phyloP scores from a whole-genome alignment of 2,888 invertebrate genomes.

The Cheilosia impressa region DNA sequence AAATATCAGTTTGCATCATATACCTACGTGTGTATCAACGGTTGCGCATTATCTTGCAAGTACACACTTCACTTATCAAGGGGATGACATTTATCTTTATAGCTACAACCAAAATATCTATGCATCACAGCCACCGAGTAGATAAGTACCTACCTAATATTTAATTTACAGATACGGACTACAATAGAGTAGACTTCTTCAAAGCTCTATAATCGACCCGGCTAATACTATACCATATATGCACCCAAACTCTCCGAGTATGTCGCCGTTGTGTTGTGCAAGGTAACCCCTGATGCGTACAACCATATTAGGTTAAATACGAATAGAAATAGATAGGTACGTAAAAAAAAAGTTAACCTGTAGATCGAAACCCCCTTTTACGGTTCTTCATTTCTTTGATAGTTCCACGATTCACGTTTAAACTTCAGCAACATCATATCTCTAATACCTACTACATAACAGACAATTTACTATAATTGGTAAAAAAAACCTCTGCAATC shows the following conservation, averaged over 20 bases:
- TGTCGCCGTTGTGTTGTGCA: slow-evolving; percentile 51
- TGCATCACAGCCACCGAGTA: not conserved
- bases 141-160: too few relatives aligned
- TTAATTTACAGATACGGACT: too few relatives aligned
- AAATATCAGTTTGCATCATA: too few relatives aligned
- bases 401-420: slow-evolving; percentile 9
- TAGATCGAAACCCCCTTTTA: slow-evolving; percentile 64
- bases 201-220: slow-evolving; percentile 5
- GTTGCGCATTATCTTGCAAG: not conserved
- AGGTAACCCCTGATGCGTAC: slow-evolving; percentile 60
- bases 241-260: slow-evolving; percentile 1
- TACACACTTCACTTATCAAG: not conserved
- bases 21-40: not conserved
- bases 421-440: not conserved
- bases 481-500: slow-evolving; percentile 4
- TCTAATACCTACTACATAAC: not conserved
- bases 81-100: not conserved
- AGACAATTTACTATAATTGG: slow-evolving; percentile 22
- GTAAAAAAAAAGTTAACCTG: slow-evolving; percentile 3
- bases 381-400: slow-evolving; percentile 61
- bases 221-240: slow-evolving; percentile 25
- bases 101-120: not conserved
- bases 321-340: slow-evolving; percentile 7
- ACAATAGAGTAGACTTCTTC: too few relatives aligned
- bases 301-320: slow-evolving; percentile 52